Base-by-base conservation (phyloP, 2,797 vertebrate genomes). In the Yasuhikotakia modesta region DNA sequence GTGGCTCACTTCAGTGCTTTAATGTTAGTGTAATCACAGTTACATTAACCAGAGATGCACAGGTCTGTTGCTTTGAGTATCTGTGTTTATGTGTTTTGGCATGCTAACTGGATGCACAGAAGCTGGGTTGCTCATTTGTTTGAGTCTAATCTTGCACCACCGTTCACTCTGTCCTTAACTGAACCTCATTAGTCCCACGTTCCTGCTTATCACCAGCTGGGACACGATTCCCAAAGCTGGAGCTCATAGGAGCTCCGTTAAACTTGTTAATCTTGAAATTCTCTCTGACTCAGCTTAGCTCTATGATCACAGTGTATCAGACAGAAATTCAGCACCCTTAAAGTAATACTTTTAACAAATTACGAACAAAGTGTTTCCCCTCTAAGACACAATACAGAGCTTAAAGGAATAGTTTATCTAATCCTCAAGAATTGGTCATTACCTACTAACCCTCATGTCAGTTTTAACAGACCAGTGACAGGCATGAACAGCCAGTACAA, bases 101-200 rank as follows among this genome's bases (percentile, higher is more conserved):
- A 21, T n/a, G 2, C 32, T 76, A 27, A 57, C 17, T 24, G n/a
- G 17, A 76, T 57, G 73, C 50, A 66, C 8, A n/a, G 21, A 3
- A 63, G 19, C 52, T 16, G 39, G n/a, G 10, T 21, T 4, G 3
- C 35, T 76, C 32, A n/a, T n/a, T n/a, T n/a, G n/a, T n/a, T n/a
- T n/a, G n/a, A n/a, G n/a, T n/a, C n/a, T n/a, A n/a, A n/a, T 46
- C 70, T 48, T 57, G 43, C 52, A 61, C 78, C 64, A 63, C 39
- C 32, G 3, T 10, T 58, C 22, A 12, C 19, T 50, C 7, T 19
- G 12, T 30, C 69, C 69, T 35, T n/a, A 11, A 19, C 4, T 43
- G n/a, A 50, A 67, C 63, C 27, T 35, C 53, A 48, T 69, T 32
- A 77, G 21, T 52, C 75, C 14, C 13, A 5, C 17, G 17, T 30